phyloP scores from a whole-genome alignment of 2,113 vertebrate genomes.

The Scartelaos histophorus region DNA sequence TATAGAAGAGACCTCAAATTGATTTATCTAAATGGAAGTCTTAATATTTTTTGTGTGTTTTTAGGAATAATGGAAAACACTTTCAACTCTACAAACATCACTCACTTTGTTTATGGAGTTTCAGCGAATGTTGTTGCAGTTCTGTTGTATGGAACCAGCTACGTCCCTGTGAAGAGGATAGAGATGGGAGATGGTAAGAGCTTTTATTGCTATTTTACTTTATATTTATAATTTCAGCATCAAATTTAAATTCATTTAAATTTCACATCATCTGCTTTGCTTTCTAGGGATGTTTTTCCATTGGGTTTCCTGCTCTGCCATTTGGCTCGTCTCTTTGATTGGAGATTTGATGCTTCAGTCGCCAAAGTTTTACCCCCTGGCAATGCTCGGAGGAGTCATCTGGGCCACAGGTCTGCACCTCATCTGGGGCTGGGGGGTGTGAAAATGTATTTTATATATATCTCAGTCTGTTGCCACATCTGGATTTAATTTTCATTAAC shows the following conservation, averaged over 20 bases:
- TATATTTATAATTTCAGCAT: neutral
- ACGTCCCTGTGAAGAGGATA: slow-evolving; percentile 86
- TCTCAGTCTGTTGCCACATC: neutral
- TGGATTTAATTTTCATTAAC: neutral
- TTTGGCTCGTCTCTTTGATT: slow-evolving; percentile 83
- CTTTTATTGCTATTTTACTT: neutral
- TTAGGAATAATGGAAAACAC: neutral
- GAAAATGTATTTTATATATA: neutral
- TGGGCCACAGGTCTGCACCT: slow-evolving; percentile 86
- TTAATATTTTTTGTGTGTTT: neutral
- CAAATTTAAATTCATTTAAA: neutral
- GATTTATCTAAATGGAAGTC: no score
- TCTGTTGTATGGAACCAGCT: slow-evolving; percentile 86
- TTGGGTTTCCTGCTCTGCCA: slow-evolving; percentile 85
- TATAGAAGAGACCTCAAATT: no score
- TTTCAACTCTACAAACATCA: slow-evolving; percentile 58
- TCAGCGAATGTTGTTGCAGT: slow-evolving; percentile 76
- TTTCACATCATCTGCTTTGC: no score
- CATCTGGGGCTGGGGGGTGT: neutral
- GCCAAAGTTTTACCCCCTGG: slow-evolving; percentile 85
- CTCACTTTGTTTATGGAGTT: slow-evolving; percentile 76
- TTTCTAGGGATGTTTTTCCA: slow-evolving; percentile 89
- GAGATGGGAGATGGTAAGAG: slow-evolving; percentile 86
- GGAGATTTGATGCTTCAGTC: slow-evolving; percentile 80
- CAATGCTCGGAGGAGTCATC: slow-evolving; percentile 86